Base-by-base conservation (phyloP, 2,797 vertebrate genomes). In the Lepilemur septentrionalis region DNA sequence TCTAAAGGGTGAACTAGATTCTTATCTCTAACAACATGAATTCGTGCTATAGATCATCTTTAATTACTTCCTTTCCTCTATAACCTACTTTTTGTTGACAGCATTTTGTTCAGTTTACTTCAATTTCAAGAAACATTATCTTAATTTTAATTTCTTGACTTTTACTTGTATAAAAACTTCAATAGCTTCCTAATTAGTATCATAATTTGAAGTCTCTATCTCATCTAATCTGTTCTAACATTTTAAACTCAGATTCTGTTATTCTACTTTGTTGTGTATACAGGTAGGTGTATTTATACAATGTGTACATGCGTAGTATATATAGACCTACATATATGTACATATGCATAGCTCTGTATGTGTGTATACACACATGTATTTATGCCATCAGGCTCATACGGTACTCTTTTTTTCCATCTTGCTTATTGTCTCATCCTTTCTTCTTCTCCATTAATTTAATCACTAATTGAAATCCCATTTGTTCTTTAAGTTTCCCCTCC, bases 231-330 rank as follows among this genome's bases (percentile, higher is more conserved):
- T 35, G 7, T n/a, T 8, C 10, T 12, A 30, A 35, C 43, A 76
- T 61, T 20, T 80, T 93, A 59, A 80, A 75, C 5, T 38, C 78
- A 72, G 15, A 38, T 57, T 65, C 12, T 61, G 48, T 83, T 59
- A 46, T 28, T n/a, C 20, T 2, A 72, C 15, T n/a, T 69, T 1
- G 13, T 69, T 75, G 25, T 41, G 25, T 32, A 76, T 41, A 7
- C 52, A 11, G 75, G 7, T 38, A 25, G 55, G 13, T 35, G 22
- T 38, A 32, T 22, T 5, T 79, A 9, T 43, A 30, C 8, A 80
- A 65, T 41, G 2, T 46, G 17, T 6, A 13, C 4, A 8, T 35
- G 0, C 0, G 25, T 22, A 46, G 6, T 12, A 4, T 80, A 18
- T 25, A 11, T n/a, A 10, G 7, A 0, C 9, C 1, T 73, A 30